These are phyloP conservation scores for Rugalucina vietnamica DNA, from an alignment of 2,888 invertebrate genomes.

Conservation along the genomic window DNA sequence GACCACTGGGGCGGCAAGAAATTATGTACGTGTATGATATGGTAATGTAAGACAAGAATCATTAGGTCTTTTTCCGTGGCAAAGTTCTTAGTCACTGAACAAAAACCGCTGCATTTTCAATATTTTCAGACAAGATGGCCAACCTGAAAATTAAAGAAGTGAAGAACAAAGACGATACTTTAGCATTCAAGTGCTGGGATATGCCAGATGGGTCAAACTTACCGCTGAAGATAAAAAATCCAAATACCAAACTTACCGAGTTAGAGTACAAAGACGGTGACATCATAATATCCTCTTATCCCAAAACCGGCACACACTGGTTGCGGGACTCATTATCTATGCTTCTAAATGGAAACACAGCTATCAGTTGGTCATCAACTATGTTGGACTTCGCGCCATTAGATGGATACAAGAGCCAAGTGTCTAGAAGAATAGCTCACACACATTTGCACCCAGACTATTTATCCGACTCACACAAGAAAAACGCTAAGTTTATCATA, in stretches of 20 bases:
- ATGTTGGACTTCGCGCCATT: not conserved
- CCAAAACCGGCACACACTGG: no score
- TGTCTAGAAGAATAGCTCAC: not conserved
- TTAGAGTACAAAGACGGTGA: not conserved
- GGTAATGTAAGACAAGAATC: no score
- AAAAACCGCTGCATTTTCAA: no score
- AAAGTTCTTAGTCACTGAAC: no score
- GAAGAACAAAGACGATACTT: not conserved
- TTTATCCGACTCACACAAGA: not conserved
- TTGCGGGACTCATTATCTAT: no score
- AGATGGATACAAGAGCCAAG: not conserved
- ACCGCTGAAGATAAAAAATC: not conserved
- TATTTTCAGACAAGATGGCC: not conserved
- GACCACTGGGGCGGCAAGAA: no score
- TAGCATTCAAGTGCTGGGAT: not conserved
- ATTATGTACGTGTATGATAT: no score
- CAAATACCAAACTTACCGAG: not conserved
- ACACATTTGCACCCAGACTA: not conserved
- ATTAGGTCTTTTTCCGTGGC: no score
- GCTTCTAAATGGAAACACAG: no score
- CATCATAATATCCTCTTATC: not conserved
- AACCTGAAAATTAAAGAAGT: not conserved
- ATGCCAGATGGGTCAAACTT: not conserved
- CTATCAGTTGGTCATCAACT: not conserved
- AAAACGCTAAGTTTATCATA: not conserved